Base-by-base conservation (phyloP, 2,888 invertebrate genomes). In the Megamerina dolium region DNA sequence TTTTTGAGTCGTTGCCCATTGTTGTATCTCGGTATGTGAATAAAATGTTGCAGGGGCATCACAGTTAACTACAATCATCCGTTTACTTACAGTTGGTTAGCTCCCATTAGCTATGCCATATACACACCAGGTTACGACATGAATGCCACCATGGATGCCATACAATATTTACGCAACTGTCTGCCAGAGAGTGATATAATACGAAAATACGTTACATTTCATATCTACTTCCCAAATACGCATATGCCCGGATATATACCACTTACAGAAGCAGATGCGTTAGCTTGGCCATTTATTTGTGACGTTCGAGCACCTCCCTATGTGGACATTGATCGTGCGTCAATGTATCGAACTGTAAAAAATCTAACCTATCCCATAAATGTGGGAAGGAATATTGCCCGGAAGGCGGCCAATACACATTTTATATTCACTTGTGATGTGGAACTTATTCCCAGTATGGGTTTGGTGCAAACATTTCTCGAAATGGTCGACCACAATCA, bases 331-430 rank as follows among this genome's bases (percentile, higher is more conserved):
- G 45, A 54, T 2, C 52, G 45, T 3, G 75, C 76, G 1, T 70
- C 75, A 13, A 82, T 85, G 64, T 88, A 86, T 70, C 63, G 52
- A 33, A 50, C 44, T 3, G 23, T 17, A 52, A 83, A 85, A 59
- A 84, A 82, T 56, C 74, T 91, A 12, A 72, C 85, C 4, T 92
- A 91, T 64, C 91, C 91, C 2, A 87, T 92, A 41, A 92, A 92
- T 67, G 86, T 90, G 4, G 90, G 86, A 0, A 75, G 91, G 14
- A 91, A 91, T 67, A 77, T 91, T 5, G 91, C 91, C 1, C 75
- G 91, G 16, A 83, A 84, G 52, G 78, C 81, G 26, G 85, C 85
- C 0, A 77, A 83, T 35, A 91, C 91, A 0, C 80, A 87, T 63
- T 90, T 79, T 64, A 77, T 91, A 26, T 76, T 91, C 32, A 81